Evolutionary conservation across 2,113 vertebrate genomes (phyloP).

Genomic region (Sinocyclocheilus anophthalmus): DNA sequence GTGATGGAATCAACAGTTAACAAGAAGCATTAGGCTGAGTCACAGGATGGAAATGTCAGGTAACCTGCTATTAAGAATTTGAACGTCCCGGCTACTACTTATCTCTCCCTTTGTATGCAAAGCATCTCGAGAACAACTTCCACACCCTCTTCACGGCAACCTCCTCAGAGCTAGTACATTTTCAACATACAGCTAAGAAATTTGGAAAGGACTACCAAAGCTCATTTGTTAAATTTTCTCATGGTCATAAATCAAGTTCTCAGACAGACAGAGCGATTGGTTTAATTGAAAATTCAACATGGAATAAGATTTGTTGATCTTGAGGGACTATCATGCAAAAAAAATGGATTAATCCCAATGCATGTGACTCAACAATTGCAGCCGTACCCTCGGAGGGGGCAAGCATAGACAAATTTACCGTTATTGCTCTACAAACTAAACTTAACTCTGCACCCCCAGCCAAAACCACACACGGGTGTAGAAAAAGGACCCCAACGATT

Average conservation of each 20-base stretch:
- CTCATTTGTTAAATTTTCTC: background rate
- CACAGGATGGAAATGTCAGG: constrained; percentile 52
- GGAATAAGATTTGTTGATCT: background rate
- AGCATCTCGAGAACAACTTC: constrained; percentile 11
- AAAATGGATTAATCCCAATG: background rate
- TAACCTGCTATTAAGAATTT: constrained; percentile 55
- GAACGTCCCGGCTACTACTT: constrained; percentile 43
- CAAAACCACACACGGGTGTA: constrained; percentile 21
- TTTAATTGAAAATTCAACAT: background rate
- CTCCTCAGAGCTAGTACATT: constrained; percentile 8
- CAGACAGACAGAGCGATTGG: background rate
- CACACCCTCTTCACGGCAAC: background rate
- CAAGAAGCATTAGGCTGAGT: constrained; percentile 43
- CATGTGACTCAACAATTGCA: constrained; percentile 9
- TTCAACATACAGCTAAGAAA: constrained; percentile 8
- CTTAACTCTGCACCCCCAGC: constrained; percentile 19
- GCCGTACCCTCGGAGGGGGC: constrained; percentile 27
- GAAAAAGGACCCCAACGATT: constrained; percentile 50
- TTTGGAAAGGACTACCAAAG: background rate
- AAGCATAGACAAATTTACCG: constrained; percentile 16
- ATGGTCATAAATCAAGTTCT: background rate
- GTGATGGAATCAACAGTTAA: constrained; percentile 21
- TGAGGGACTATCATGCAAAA: background rate
- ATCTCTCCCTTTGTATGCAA: constrained; percentile 39
- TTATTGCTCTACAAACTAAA: constrained; percentile 41